A percentile compares a stretch with the other conserved stretches of the same genome.
These are phyloP conservation scores for Saccostrea cuccullata DNA, from an alignment of 1,140 invertebrate species.

Conservation along the genomic window DNA sequence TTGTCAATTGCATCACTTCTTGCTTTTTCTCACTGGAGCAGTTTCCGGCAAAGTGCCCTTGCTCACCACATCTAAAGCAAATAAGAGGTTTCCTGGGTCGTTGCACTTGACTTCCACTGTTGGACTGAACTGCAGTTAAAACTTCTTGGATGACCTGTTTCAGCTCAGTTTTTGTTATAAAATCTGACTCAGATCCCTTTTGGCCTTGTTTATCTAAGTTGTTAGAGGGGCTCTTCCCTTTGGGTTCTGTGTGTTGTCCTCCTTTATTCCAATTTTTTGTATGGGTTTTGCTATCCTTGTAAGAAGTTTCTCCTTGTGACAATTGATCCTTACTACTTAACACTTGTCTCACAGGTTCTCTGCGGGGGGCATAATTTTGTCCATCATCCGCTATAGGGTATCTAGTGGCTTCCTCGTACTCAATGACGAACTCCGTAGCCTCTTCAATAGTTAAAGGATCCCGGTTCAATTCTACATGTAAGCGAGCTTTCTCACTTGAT, in stretches of 20 bases:
- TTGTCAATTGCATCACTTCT: background rate
- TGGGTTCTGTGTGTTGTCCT: too few relatives aligned
- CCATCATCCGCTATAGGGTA: background rate
- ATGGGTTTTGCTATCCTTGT: background rate
- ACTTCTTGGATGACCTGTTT: background rate
- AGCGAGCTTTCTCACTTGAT: slow-evolving; percentile 40
- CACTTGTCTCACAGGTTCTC: background rate
- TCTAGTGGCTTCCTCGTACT: slow-evolving; percentile 42
- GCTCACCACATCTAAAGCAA: background rate
- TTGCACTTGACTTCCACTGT: background rate
- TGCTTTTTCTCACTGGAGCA: background rate
- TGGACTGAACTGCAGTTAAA: background rate
- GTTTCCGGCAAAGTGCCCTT: background rate
- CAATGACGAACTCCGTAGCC: slow-evolving; percentile 36
- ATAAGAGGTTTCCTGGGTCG: background rate
- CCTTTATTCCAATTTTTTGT: background rate
- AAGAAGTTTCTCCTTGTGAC: background rate
- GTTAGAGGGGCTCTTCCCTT: background rate
- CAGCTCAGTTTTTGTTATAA: background rate
- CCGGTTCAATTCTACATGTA: slow-evolving; percentile 48
- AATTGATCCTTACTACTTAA: background rate
- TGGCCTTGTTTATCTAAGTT: background rate
- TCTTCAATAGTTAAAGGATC: slow-evolving; percentile 47
- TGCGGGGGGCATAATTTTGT: background rate
- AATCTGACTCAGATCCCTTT: background rate